Conservation (phyloP, 1,140 invertebrate species). For the Hypothenemus hampei region DNA sequence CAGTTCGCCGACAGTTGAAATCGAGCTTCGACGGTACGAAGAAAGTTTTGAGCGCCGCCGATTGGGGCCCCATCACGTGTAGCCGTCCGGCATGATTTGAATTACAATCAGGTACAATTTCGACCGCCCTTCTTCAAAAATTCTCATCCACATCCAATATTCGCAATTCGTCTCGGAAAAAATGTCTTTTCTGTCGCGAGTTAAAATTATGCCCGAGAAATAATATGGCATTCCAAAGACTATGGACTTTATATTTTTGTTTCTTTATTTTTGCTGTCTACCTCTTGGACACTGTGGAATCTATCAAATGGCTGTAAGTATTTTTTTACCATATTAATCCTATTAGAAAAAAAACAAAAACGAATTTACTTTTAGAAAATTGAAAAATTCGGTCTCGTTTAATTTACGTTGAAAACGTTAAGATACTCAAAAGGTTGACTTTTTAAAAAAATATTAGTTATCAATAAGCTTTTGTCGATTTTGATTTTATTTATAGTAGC, state of each 20-base stretch:
- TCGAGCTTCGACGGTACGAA: conserved; percentile 17
- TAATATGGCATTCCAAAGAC: conserved; percentile 9
- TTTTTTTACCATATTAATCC: background rate
- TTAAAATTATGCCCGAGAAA: conserved; percentile 20
- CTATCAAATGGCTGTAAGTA: conserved; percentile 30
- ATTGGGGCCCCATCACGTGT: conserved; percentile 12
- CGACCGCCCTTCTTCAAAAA: background rate
- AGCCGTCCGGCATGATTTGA: conserved; percentile 7
- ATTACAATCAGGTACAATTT: conserved; percentile 7
- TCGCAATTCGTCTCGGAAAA: background rate
- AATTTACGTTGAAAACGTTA: no score
- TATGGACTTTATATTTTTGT: conserved; percentile 15
- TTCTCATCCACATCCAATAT: no score
- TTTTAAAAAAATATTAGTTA: no score
- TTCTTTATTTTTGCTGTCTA: conserved; percentile 18
- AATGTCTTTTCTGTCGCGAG: conserved; percentile 1
- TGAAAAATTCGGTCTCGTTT: no score
- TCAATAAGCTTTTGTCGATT: no score
- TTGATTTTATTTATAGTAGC: no score
- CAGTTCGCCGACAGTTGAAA: conserved; percentile 14
- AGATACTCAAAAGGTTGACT: no score
- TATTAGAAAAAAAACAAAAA: background rate
- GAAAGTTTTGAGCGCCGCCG: conserved; percentile 3
- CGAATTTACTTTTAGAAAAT: no score
- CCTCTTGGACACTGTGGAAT: conserved; percentile 11